A percentile compares a stretch with the other conserved stretches of the same genome.
Evolutionary conservation across 37 sponge, comb jelly and placozoan species (phyloP).

Genomic region (Theonella swinhoei): DNA sequence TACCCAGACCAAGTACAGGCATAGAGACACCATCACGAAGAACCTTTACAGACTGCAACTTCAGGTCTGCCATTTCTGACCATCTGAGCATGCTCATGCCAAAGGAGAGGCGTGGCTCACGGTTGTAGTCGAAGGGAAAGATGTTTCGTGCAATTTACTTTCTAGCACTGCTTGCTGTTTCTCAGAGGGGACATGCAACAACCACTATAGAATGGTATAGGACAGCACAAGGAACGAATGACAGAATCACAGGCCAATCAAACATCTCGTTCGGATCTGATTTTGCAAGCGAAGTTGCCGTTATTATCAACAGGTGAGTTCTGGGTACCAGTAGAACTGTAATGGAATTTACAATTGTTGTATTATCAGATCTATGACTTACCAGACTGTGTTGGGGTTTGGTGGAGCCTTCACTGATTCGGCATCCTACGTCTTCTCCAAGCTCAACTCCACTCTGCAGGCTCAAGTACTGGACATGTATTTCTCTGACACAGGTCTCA

Average conservation of each 20-base stretch:
- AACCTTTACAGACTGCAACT: not conserved
- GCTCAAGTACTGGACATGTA: slow-evolving; percentile 66
- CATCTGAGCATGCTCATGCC: too few species aligned
- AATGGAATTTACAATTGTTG: not conserved
- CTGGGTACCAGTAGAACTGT: not conserved
- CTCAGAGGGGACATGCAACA: too few species aligned
- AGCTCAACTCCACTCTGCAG: slow-evolving; percentile 59
- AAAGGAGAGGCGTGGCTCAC: too few species aligned
- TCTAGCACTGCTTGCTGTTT: too few species aligned
- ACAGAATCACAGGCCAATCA: slow-evolving; percentile 52
- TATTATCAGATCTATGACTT: slow-evolving; percentile 32
- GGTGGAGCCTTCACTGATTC: slow-evolving; percentile 94
- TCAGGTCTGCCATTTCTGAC: not conserved
- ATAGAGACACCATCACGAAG: slow-evolving; percentile 71
- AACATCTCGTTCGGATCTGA: slow-evolving; percentile 37
- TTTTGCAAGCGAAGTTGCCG: slow-evolving; percentile 22
- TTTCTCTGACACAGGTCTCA: slow-evolving; percentile 74
- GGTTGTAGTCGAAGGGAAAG: too few species aligned
- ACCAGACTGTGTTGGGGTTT: slow-evolving; percentile 77
- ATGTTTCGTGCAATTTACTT: too few species aligned
- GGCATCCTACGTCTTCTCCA: slow-evolving; percentile 71
- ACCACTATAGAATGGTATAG: slow-evolving; percentile 50
- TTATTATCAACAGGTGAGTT: slow-evolving; percentile 65
- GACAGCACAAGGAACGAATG: slow-evolving; percentile 69
- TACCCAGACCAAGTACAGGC: slow-evolving; percentile 78